These are phyloP conservation scores for Isurus oxyrinchus DNA, from an alignment of 2,113 vertebrate genomes.

Conservation along the genomic window DNA sequence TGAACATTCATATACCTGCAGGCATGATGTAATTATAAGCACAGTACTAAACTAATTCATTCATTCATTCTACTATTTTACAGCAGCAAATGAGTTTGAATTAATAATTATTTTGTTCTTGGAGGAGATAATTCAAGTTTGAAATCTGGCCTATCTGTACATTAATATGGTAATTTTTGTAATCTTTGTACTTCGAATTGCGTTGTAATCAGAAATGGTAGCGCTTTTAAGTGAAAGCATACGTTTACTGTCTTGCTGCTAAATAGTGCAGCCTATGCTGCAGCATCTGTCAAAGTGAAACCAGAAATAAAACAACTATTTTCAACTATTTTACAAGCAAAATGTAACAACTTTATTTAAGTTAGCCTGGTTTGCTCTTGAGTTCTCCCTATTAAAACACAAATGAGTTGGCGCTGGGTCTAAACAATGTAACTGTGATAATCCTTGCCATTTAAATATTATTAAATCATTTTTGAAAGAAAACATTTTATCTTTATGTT, in stretches of 20 bases:
- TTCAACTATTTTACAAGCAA: slow-evolving; percentile 11
- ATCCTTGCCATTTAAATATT: neutral
- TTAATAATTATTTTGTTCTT: neutral
- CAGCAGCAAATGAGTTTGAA: neutral
- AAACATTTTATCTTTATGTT: neutral
- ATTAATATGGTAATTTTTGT: neutral
- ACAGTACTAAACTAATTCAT: neutral
- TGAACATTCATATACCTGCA: neutral
- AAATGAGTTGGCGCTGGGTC: neutral
- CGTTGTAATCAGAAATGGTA: neutral
- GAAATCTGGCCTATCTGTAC: neutral
- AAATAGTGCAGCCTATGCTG: neutral
- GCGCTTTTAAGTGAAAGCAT: neutral
- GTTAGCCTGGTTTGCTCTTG: neutral
- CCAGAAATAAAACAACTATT: neutral
- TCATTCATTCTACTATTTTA: neutral
- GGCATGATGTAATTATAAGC: neutral
- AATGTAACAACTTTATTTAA: neutral
- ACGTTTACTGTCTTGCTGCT: neutral
- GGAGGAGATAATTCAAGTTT: neutral
- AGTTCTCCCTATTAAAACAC: neutral
- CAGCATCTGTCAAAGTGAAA: neutral
- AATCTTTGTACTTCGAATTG: neutral
- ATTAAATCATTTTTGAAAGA: neutral
- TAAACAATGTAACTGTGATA: neutral